phyloP scores from a whole-genome alignment of 2,888 invertebrate genomes.

The Malthinus seriepunctatus region DNA sequence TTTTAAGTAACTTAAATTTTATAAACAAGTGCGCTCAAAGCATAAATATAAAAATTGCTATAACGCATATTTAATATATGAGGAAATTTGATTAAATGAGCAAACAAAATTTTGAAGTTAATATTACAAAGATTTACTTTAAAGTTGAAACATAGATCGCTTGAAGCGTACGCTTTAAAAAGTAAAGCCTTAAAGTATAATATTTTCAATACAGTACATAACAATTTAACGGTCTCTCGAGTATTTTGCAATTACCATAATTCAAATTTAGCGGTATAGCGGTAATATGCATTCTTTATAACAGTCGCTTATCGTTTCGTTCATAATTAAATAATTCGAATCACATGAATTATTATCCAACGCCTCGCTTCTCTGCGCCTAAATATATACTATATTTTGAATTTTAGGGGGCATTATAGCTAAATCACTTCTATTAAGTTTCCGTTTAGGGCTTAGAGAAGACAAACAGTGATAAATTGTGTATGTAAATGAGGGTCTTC shows the following conservation, averaged over 20 bases:
- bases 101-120: slow-evolving; percentile 1
- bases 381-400: slow-evolving; percentile 6
- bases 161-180: not conserved
- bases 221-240: slow-evolving; percentile 18
- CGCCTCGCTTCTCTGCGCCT: slow-evolving; percentile 12
- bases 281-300: slow-evolving; percentile 20
- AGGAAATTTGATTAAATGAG: slow-evolving; percentile 3
- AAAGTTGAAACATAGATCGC: not conserved
- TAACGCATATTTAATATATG: not conserved
- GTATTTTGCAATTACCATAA: slow-evolving; percentile 21
- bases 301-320: slow-evolving; percentile 20
- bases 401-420: slow-evolving; percentile 19
- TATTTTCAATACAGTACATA: slow-evolving; percentile 19
- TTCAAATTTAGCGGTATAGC: slow-evolving; percentile 20
- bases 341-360: slow-evolving; percentile 20
- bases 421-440: slow-evolving; percentile 25
- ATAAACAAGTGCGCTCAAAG: not conserved
- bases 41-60: not conserved
- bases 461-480: slow-evolving; percentile 33
- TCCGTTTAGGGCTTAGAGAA: slow-evolving; percentile 23
- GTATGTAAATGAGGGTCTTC: slow-evolving; percentile 29
- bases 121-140: not conserved
- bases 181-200: slow-evolving; percentile 3
- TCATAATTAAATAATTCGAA: slow-evolving; percentile 25
- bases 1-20: no score